Percentiles rank a stretch among this genome's conserved stretches.
phyloP scores from a whole-genome alignment of 2,888 invertebrate genomes.

The Gasteruption jaculator region DNA sequence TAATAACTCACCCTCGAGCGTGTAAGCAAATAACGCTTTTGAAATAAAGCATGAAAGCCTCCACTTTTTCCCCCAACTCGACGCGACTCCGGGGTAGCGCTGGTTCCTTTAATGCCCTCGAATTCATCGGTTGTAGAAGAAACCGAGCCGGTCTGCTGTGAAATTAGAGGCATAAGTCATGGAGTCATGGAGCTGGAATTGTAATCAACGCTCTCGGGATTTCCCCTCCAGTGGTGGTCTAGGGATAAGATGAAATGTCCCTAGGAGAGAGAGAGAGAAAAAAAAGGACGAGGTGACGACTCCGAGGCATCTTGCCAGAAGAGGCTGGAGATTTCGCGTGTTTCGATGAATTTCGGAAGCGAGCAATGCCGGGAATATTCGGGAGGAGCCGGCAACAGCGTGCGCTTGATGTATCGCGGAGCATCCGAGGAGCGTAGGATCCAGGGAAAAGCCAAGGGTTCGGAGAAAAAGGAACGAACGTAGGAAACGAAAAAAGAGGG shows the following conservation, averaged over 20 bases:
- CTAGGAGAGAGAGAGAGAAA: too few relatives aligned
- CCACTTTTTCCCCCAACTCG: too few relatives aligned
- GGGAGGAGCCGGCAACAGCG: constrained; percentile 33
- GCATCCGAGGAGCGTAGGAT: constrained; percentile 36
- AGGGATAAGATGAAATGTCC: background rate
- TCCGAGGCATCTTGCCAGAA: too few relatives aligned
- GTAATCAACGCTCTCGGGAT: background rate
- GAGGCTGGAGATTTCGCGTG: too few relatives aligned
- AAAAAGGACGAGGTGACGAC: too few relatives aligned
- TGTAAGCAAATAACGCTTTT: background rate
- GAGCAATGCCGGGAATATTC: too few relatives aligned
- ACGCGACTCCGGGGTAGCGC: too few relatives aligned
- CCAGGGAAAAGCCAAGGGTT: constrained; percentile 2
- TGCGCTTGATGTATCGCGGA: constrained; percentile 42
- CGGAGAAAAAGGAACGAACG: constrained; percentile 21
- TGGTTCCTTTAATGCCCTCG: too few relatives aligned
- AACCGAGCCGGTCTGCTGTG: too few relatives aligned
- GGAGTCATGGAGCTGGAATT: background rate
- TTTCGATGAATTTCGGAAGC: too few relatives aligned
- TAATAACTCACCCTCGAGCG: constrained; percentile 31
- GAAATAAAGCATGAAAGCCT: constrained; percentile 19
- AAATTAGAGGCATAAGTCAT: background rate
- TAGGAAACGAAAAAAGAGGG: constrained; percentile 22
- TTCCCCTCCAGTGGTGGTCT: background rate
- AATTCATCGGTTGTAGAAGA: too few relatives aligned